Evolutionary conservation across 1,140 invertebrate genomes (phyloP), one percentile per base, ranked within the genome.

Genomic region (Leptestheria dahalacensis): DNA sequence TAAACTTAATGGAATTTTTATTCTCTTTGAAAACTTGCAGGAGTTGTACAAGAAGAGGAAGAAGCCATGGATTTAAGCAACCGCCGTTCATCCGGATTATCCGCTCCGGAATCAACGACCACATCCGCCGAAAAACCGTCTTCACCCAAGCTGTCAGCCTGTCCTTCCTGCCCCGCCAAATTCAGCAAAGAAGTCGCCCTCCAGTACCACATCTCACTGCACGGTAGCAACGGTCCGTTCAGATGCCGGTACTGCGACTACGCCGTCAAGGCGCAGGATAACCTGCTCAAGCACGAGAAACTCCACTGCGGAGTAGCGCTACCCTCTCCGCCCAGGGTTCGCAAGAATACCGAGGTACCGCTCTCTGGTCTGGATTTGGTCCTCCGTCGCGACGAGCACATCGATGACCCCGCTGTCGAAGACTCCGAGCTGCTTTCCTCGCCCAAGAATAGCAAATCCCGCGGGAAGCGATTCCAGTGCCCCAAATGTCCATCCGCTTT

Each of bases 401-500:
- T 26, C 49, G 48, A 50, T 11, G 26, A 49, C 3, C 46, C 48
- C 10, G 21, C 18, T 15, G 26, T n/a, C 1, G 20, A 28, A 33
- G 57, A 15, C 33, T 18, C n/a, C 41, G 41, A 51, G 46, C 24
- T 15, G n/a, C 24, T 10, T 3, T 10, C 56, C 3, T 24, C 26
- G 48, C 20, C 49, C 20, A 84, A 84, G 68, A 86, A 86, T 65
- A 84, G 84, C 2, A 74, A 79, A 21, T 70, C 83, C 57, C 85
- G 84, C 69, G 82, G 85, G 66, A 87, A 87, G 67, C 76, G 84
- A 0, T 88, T 86, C 68, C 86, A 87, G 69, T 88, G 86, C 64
- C 79, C 82, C 62, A 89, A 88, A 73, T 92, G 89, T 70, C 88
- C 89, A 0, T 89, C 87, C 20, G 85, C 85, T 0, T 91, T 91